Evolutionary conservation across 2,797 vertebrate species (phyloP).

Genomic region (Selene dorsalis): DNA sequence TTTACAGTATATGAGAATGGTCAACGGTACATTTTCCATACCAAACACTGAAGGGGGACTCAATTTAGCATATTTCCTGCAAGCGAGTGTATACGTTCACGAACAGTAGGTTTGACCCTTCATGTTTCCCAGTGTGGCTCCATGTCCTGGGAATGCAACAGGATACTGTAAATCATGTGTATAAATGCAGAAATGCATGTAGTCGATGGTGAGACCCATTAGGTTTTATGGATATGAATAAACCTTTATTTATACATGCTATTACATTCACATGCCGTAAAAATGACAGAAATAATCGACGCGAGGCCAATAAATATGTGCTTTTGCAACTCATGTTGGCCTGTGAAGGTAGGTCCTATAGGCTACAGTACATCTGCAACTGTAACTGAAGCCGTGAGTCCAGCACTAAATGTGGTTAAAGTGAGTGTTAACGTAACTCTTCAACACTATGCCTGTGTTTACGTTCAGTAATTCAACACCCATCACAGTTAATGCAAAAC

Average conservation of each 20-base stretch:
- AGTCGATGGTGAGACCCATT: background rate
- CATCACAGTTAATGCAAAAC: constrained; percentile 3
- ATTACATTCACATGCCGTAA: background rate
- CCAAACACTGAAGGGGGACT: constrained; percentile 16
- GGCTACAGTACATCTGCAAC: constrained; percentile 2
- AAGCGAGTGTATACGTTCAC: constrained; percentile 34
- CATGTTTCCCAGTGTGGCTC: constrained; percentile 39
- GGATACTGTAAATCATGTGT: constrained; percentile 54
- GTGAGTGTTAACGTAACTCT: background rate
- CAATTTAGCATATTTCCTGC: constrained; percentile 34
- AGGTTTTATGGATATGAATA: constrained; percentile 27
- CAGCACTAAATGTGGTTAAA: constrained; percentile 6
- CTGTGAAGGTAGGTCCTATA: background rate
- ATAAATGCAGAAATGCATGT: constrained; percentile 29
- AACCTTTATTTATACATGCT: constrained; percentile 12
- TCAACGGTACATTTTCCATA: constrained; percentile 44
- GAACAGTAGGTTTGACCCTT: constrained; percentile 28
- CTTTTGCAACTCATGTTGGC: constrained; percentile 5
- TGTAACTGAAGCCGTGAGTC: background rate
- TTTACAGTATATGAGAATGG: constrained; percentile 36
- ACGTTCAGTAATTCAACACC: constrained; percentile 19
- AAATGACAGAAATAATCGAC: constrained; percentile 10
- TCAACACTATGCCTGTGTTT: constrained; percentile 20
- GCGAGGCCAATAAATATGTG: background rate
- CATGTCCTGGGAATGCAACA: constrained; percentile 59